Evolutionary conservation across 2,797 vertebrate genomes (phyloP), one percentile per base, ranked within the genome.

Genomic region (Gallinago nigripennis): DNA sequence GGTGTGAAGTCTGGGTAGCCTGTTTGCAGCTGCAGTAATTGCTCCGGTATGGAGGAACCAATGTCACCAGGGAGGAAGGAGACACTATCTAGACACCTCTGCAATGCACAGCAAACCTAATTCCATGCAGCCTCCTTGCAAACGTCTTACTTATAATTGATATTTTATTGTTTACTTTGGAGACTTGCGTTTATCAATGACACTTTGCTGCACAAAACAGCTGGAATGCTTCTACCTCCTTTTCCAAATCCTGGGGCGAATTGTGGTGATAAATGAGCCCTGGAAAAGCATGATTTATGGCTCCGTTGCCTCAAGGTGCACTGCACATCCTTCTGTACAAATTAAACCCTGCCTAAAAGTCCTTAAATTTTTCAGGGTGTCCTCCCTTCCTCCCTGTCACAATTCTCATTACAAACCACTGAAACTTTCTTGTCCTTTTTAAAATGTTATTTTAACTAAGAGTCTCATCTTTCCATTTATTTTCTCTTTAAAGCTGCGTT

Each of bases 281-380:
- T 86, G 35, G 54, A 82, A 93, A 90, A 45, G 58, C 39, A 92
- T 96, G 96, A 97, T 96, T 97, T 97, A 96, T 96, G 46, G 46
- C 80, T 94, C 72, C 1, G 5, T 35, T 94, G 88, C 91, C 64
- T 95, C 82, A 84, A 95, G 93, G 93, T 91, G 73, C 73, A 84
- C 51, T 91, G 87, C 82, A 86, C 43, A 91, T 88, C 43, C 63
- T 96, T 92, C 33, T 54, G 51, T 79, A 93, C 84, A 95, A 95
- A 97, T 96, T 91, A 95, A 96, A 96, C 45, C 24, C 82, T 72
- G 60, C 76, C 92, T 97, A 92, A 82, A 84, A 79, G 82, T 92
- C 50, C 86, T 95, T 92, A 95, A 76, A 86, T 93, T 96, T 94
- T 93, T 95, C 93, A 96, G 91, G 88, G 92, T 93, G 60, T 96